Evolutionary conservation across 2,888 invertebrate species (phyloP), one percentile per base, ranked within the genome.

Genomic region (Lacanobia wlatinum): DNA sequence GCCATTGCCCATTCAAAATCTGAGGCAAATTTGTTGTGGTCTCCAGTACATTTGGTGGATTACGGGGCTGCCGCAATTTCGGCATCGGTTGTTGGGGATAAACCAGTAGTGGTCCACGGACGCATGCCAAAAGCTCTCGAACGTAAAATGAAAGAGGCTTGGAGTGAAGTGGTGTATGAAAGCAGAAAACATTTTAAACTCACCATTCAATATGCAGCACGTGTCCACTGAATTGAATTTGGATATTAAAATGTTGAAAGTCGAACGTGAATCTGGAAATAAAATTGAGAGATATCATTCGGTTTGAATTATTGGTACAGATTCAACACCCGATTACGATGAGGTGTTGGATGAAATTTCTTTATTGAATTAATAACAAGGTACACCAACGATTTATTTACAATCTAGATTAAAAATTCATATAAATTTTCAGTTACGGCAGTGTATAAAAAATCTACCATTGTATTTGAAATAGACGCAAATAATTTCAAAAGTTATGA

Each of bases 101-200:
- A 85, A 82, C 78, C 78, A 75, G 73, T 83, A 73, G 79, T 77
- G 64, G 76, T 82, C 73, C 85, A 84, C 86, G 78, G 74, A 74
- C 84, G 84, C 87, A 84, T 84, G 86, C 85, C 86, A 84, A 80
- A 86, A 81, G 80, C 90, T 80, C 69, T 86, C 87, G 78, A 74
- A 84, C 88, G 88, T 87, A 87, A 90, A 92, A 90, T 90, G 78
- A 91, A 90, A 87, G 83, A 84, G 86, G 83, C 79, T 85, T 63
- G 58, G 67, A 82, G 81, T 77, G 84, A 84, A 87, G 84, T 84
- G 84, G 70, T 76, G 79, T 71, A 58, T 67, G 68, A 77, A 72
- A 76, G 69, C 77, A 76, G 76, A 87, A 86, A 87, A 84, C 78
- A 84, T 87, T 88, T 88, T 85, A 84, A 87, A 86, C 85, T 85